Evolutionary conservation across 2,888 invertebrate species (phyloP), one percentile per base, ranked within the genome.

Genomic region (Drosophila pseudotalamancana): DNA sequence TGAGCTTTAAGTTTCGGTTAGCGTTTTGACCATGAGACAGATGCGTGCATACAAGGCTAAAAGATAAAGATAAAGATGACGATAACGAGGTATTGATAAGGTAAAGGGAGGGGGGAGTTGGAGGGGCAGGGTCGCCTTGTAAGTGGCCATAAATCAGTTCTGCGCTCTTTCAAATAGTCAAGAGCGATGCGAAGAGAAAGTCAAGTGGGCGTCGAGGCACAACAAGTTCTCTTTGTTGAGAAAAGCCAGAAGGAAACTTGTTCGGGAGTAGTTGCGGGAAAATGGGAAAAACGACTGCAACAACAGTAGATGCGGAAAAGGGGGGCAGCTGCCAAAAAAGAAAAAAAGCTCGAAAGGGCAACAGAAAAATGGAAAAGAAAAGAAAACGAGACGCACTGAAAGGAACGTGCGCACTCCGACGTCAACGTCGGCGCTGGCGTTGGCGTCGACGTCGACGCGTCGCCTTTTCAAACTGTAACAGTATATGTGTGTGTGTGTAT

Each of bases 351-450:
- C 54, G 42, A 66, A 78, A 68, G 49, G 70, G 68, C 77, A 77
- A 84, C 40, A 66, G 48, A 72, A 69, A 70, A 71, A 62, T 57
- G 68, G 57, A 45, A 57, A 74, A 59, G 68, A 53, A 71, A 63
- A 54, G 71, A 56, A 72, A 66, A 66, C 50, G 49, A 66, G 60
- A 49, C 51, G 48, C 67, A 65, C 63, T 57, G 55, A 70, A 75
- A 72, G 57, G 51, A 81, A 67, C 56, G 61, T 62, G 63, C 63
- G 62, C 75, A 72, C 71, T 60, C 75, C 45, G 60, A 31, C 65
- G 76, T 48, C 14, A 27, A 14, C 45, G 59, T 39, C 23, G 48
- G 29, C 31, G 39, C 39, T 39, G 37, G 6, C 11, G 37, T n/a
- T 37, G 11, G 18, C 37, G 34, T 21, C 29, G 48, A 31, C 48